These are phyloP conservation scores for Homarus americanus DNA, from an alignment of 1,140 invertebrate genomes.

Conservation along the genomic window DNA sequence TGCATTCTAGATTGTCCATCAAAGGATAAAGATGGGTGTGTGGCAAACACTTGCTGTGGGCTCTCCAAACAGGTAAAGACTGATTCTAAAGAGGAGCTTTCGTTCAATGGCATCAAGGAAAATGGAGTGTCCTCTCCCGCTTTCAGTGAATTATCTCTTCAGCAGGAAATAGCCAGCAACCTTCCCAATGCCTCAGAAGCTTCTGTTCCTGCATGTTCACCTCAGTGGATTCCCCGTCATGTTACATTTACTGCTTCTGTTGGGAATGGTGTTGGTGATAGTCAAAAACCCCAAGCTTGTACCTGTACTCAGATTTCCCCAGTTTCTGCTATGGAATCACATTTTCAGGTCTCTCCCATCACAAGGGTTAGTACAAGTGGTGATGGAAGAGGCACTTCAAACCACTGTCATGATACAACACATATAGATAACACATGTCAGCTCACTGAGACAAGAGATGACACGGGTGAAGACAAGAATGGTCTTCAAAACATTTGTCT, in stretches of 20 bases:
- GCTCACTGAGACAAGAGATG: too few relatives aligned
- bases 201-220: background rate
- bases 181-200: background rate
- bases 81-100: constrained; percentile 10
- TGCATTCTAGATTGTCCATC: constrained; percentile 92
- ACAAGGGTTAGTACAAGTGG: background rate
- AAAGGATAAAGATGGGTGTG: constrained; percentile 87
- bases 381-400: background rate
- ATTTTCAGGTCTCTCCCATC: background rate
- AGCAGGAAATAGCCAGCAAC: constrained; percentile 2
- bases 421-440: too few relatives aligned
- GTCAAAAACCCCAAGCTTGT: background rate
- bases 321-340: background rate
- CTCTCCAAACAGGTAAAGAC: constrained; percentile 83
- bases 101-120: background rate
- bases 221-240: constrained; percentile 32
- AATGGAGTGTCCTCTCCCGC: background rate
- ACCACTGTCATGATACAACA: too few relatives aligned
- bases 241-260: constrained; percentile 27
- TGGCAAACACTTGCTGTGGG: constrained; percentile 90
- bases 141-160: background rate
- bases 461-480: background rate
- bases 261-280: background rate
- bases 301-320: background rate
- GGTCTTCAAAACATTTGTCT: constrained; percentile 2